A percentile compares a stretch with the other conserved stretches of the same genome.
Evolutionary conservation across 2,797 vertebrate species (phyloP).

Genomic region (Anabacerthia variegaticeps): DNA sequence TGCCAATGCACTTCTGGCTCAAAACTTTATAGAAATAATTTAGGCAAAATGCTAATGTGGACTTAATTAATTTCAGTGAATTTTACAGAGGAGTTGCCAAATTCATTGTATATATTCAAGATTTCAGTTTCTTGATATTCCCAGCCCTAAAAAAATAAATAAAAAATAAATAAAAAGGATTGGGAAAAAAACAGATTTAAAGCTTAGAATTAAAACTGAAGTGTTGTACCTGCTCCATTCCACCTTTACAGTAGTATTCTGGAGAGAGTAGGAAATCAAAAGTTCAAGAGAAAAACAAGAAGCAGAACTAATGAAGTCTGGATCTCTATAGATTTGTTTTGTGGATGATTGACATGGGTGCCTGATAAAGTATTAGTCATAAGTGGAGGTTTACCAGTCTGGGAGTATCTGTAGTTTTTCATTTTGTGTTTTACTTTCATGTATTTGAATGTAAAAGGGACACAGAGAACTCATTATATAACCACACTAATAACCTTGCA

Average conservation of each 20-base stretch:
- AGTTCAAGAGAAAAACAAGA: not conserved
- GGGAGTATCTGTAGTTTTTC: not conserved
- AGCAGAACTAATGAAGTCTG: not conserved
- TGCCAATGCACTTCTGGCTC: not conserved
- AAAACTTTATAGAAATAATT: not conserved
- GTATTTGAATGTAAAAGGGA: not conserved
- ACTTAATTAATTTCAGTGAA: constrained; percentile 14
- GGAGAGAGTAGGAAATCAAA: not conserved
- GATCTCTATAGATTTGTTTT: not conserved
- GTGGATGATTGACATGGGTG: not conserved
- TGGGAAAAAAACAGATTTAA: not conserved
- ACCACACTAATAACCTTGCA: not conserved
- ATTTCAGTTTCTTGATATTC: not conserved
- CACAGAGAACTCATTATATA: not conserved
- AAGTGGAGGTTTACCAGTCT: not conserved
- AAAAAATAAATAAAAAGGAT: not conserved
- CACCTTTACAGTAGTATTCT: not conserved
- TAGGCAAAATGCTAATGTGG: not conserved
- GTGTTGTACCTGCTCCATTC: not conserved
- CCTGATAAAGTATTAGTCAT: not conserved
- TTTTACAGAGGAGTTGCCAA: not conserved
- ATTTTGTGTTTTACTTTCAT: not conserved
- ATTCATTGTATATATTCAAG: not conserved
- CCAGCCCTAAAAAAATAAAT: not conserved
- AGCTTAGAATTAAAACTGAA: not conserved